Base-by-base conservation (phyloP, 1,140 invertebrate species). In the Polyergus mexicanus region DNA sequence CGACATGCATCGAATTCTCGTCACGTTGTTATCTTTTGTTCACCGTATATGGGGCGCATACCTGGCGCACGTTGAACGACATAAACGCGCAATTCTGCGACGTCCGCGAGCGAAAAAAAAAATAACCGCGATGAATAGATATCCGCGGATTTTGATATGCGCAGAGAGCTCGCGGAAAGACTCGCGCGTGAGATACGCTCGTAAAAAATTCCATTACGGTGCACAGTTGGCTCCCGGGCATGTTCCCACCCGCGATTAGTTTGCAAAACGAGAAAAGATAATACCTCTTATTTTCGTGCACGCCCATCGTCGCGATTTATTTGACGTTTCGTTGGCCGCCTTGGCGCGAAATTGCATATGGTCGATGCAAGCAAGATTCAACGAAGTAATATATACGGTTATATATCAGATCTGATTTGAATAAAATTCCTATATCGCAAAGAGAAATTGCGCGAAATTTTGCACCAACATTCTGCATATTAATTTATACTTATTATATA, bases 151-250 rank as follows among this genome's bases (percentile, higher is more conserved):
- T 32, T 32, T 22, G 44, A 51, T 25, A 68, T 69, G 32, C 54
- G 68, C 66, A 10, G 8, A n/a, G 5, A 38, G 19, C 35, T 22
- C 62, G 44, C n/a, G 77, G 62, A 19, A 44, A 38, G 22, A 28
- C 10, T 44, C 8, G 4, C 3, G 3, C 63, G 41, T 51, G 13
- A 25, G 65, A 72, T 74, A 54, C 13, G 68, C 38, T 83, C 54
- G 68, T 83, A 83, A 83, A 83, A 83, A 74, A 83, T 74, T 83
- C 54, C 56, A 83, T 83, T 74, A 83, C 68, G 25, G 38, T 41
- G 11, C 54, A 38, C 44, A 60, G 54, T 60, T 62, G 66, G 25
- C 66, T 60, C 19, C n/a, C 22, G 58, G 38, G 25, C 54, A 35
- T 58, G 28, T 72, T n/a, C 10, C 25, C 47, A 63, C 22, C 66